Evolutionary conservation across 2,113 vertebrate species (phyloP).

Genomic region (Prietella phreatophila): DNA sequence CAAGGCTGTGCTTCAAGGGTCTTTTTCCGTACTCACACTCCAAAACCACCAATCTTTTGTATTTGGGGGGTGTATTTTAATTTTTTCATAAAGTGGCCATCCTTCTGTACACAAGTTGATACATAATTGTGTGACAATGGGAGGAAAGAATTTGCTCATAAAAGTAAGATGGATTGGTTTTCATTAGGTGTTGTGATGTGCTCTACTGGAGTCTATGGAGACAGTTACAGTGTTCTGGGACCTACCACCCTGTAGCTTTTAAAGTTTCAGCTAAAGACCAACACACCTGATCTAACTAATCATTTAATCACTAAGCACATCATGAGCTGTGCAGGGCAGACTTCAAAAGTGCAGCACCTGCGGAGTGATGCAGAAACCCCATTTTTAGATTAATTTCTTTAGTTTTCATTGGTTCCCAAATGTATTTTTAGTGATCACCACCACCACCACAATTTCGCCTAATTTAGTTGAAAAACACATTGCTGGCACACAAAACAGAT

Average conservation of each 20-base stretch:
- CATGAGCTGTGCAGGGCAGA: background rate
- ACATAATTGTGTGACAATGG: background rate
- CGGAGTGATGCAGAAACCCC: background rate
- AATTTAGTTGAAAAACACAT: background rate
- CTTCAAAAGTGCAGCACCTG: background rate
- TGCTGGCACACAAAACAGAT: background rate
- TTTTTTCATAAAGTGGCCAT: slow-evolving; percentile 65
- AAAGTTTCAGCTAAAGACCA: background rate
- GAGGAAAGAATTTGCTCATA: background rate
- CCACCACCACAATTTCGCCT: background rate
- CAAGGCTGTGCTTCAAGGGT: slow-evolving; percentile 86
- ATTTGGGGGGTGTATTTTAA: slow-evolving; percentile 51
- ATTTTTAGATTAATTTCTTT: background rate
- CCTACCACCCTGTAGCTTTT: background rate
- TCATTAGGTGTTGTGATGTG: background rate
- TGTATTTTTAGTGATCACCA: background rate
- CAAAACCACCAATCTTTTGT: slow-evolving; percentile 20
- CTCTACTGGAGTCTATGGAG: background rate
- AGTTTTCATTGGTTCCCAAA: background rate
- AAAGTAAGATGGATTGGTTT: background rate
- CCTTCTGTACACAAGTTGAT: background rate
- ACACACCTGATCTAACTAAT: background rate
- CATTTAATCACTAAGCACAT: background rate
- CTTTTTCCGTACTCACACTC: slow-evolving; percentile 56
- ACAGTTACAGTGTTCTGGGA: background rate